Conservation (phyloP, 2,888 invertebrate genomes). For the Anagyrus pseudococci region DNA sequence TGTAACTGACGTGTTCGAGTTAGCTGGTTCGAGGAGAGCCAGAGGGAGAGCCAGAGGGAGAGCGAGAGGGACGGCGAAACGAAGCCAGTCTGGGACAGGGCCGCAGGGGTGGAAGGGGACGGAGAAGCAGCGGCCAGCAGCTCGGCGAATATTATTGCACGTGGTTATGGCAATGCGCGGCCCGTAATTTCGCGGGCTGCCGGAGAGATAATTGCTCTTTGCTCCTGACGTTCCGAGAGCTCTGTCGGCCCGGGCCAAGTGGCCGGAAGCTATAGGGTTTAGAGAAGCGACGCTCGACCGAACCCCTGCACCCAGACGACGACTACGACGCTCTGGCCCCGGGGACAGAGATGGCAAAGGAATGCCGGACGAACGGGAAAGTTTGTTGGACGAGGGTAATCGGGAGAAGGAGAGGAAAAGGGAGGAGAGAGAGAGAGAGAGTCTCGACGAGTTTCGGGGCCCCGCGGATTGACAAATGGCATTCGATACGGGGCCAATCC, state of each 20-base stretch:
- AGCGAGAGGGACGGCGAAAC: too few relatives aligned
- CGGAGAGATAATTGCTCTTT: slow-evolving; percentile 46
- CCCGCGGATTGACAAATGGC: slow-evolving; percentile 16
- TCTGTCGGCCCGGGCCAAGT: background rate
- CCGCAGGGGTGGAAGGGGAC: background rate
- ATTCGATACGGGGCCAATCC: too few relatives aligned
- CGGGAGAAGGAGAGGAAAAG: background rate
- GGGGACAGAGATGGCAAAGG: background rate
- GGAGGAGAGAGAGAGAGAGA: background rate
- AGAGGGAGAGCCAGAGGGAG: background rate
- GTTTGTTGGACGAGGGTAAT: background rate
- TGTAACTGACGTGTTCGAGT: slow-evolving; percentile 38
- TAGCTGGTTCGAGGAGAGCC: slow-evolving; percentile 11
- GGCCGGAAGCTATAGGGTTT: slow-evolving; percentile 4
- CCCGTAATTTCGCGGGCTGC: slow-evolving; percentile 43
- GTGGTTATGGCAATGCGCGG: slow-evolving; percentile 39
- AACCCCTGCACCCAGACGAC: too few relatives aligned
- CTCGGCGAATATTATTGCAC: slow-evolving; percentile 38
- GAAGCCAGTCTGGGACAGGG: too few relatives aligned
- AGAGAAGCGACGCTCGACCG: too few relatives aligned
- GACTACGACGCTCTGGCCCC: too few relatives aligned
- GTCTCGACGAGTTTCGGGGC: too few relatives aligned
- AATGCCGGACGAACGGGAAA: background rate
- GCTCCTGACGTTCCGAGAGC: slow-evolving; percentile 44
- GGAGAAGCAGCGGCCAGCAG: background rate